Evolutionary conservation across 2,113 vertebrate genomes (phyloP).

Genomic region (Cheilinus undulatus): DNA sequence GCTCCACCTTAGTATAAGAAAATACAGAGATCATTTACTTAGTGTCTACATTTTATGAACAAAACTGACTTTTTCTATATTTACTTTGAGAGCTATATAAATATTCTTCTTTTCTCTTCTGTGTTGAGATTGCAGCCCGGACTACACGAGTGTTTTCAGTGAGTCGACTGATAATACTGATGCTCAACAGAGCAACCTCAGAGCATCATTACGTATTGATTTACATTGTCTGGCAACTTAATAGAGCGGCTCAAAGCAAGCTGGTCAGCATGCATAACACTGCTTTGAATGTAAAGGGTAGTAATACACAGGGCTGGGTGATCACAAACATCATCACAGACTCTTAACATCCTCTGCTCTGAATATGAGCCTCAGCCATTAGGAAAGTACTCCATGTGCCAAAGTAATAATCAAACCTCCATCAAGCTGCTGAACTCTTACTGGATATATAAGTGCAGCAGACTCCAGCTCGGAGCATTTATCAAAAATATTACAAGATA

Average conservation of each 20-base stretch:
- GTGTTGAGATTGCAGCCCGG: not conserved
- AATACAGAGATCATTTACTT: not conserved
- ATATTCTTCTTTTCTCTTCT: not conserved
- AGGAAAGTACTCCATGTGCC: not conserved
- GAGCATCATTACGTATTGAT: not conserved
- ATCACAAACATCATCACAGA: not conserved
- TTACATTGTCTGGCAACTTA: not conserved
- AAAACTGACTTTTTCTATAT: no score
- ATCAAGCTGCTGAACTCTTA: not conserved
- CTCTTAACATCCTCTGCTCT: not conserved
- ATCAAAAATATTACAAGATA: not conserved
- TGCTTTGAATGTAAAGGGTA: not conserved
- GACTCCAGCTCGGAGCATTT: not conserved
- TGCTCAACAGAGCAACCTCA: not conserved
- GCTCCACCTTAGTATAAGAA: not conserved
- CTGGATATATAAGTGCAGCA: not conserved
- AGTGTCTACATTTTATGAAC: not conserved
- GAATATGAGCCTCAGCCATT: not conserved
- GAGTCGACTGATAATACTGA: not conserved
- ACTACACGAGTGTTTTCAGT: not conserved
- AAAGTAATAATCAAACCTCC: not conserved
- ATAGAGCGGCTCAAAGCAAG: not conserved
- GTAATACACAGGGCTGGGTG: not conserved
- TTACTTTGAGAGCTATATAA: no score
- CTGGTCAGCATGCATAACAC: not conserved